Conservation (phyloP, 2,113 vertebrate genomes). For the Microcebus tavaratra region DNA sequence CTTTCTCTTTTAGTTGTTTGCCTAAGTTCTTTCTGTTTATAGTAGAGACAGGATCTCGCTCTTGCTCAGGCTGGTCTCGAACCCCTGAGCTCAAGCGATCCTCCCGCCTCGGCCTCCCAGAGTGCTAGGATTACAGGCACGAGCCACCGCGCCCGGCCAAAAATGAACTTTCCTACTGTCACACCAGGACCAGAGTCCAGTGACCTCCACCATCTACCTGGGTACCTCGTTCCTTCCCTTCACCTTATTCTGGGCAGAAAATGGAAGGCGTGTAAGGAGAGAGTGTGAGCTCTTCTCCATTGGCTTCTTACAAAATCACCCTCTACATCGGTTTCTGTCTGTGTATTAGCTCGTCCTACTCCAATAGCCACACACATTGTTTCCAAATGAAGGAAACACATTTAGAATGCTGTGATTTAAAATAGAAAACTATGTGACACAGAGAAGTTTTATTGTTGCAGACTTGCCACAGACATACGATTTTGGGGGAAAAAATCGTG, state of each 20-base stretch:
- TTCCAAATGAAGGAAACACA: conserved; percentile 3
- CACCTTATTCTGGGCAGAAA: background rate
- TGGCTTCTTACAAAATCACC: background rate
- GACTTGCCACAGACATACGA: too few species aligned
- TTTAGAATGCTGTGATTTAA: background rate
- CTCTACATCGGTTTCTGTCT: background rate
- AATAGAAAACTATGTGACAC: background rate
- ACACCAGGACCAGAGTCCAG: too few species aligned
- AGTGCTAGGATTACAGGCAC: too few species aligned
- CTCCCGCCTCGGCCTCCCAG: too few species aligned
- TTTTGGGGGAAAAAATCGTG: too few species aligned
- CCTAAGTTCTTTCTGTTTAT: too few species aligned
- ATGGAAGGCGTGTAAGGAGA: background rate
- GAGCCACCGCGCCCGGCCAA: too few species aligned
- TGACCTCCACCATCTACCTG: background rate
- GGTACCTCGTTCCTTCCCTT: background rate
- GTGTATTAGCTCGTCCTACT: background rate
- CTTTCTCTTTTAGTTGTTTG: too few species aligned
- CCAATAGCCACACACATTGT: background rate
- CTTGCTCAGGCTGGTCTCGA: too few species aligned
- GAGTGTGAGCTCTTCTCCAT: background rate
- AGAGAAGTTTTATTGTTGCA: background rate
- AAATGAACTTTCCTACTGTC: background rate
- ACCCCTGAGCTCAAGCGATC: too few species aligned
- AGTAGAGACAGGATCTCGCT: too few species aligned